Base-by-base conservation (phyloP, 2,888 invertebrate genomes). In the Argyresthia albistria region DNA sequence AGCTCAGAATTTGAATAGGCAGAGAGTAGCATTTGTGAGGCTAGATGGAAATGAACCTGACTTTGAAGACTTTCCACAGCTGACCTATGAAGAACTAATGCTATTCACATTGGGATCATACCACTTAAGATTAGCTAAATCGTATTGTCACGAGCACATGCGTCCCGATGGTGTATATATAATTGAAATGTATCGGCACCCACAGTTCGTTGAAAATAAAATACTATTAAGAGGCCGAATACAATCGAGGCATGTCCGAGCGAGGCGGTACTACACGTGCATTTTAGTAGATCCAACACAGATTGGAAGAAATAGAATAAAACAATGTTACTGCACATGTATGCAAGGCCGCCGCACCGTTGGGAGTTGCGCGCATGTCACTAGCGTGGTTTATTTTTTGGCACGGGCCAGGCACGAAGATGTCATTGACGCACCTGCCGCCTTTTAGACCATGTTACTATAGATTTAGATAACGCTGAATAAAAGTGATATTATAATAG, bases 61-160 rank as follows among this genome's bases (percentile, higher is more conserved):
- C 16, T 50, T 49, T 37, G 16, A 12, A 14, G 51, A 43, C 39
- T 54, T 54, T 25, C 47, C 51, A 25, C 43, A 16, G n/a, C 47
- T 54, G n/a, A 42, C 47, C 46, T 11, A 42, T 35, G 51, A 54
- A 11, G 54, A 54, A 14, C 46, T 54, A 43, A 50, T 56, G n/a
- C 45, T 58, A 11, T 46, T 56, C 42, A 43, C 54, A n/a, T 42
- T 57, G 35, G 59, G 57, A 1, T 54, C 56, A 10, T 58, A 58
- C 35, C 58, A 58, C 46, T 16, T 59, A 16, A 57, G 52, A 48
- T 37, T 53, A 11, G 56, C 57, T 3, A 42, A 55, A 43, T 56
- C 57, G 6, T 59, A 59, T 37, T 59, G 56, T 47, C 52, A 55
- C 12, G 58, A 59, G 47, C 59, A 57, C 48, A 50, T 57, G 11